Evolutionary conservation across 1,140 invertebrate species (phyloP), one percentile per base, ranked within the genome.

Genomic region (Pachypsylla venusta): DNA sequence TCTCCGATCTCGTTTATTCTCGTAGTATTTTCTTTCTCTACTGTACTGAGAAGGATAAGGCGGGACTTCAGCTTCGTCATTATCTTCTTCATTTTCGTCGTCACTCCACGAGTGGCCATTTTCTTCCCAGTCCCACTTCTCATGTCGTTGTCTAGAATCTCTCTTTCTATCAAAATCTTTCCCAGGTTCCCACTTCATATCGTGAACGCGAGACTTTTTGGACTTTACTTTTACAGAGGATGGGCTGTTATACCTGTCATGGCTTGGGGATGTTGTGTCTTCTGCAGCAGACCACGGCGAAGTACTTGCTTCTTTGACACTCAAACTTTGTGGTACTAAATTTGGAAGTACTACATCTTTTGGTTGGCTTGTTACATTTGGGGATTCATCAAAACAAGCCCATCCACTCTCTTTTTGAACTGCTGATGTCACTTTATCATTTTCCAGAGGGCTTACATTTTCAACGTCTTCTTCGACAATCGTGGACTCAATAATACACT

Each of bases 251-350:
- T n/a, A 24, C n/a, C 26, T 7, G 54, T 55, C 54, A 2, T 5
- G 14, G 12, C 54, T 24, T 5, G 54, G 3, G 26, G 24, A 48
- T 7, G 42, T 19, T 7, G 42, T 55, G 73, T 73, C 76, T 61
- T 86, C 82, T 57, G 87, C 84, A 0, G 83, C 83, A 1, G 85
- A 87, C 79, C 84, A 86, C 0, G 82, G 82, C 1, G 82, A 85
- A 4, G 78, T 76, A 48, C 74, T 78, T 40, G 78, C 77, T 65
- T 74, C 70, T 74, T 69, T 69, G 69, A 65, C 68, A 70, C 59
- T 62, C 71, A 61, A 70, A 73, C 63, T 62, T 71, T 55, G 58
- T 70, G 61, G 67, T 72, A 69, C 68, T 72, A 60, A 72, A 68
- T 7, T 66, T 65, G 48, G 65, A 25, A 71, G 70, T 5, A 69